Percentiles rank a stretch among this genome's conserved stretches.
Evolutionary conservation across 2,113 vertebrate genomes (phyloP).

Genomic region (Catharus minimus): DNA sequence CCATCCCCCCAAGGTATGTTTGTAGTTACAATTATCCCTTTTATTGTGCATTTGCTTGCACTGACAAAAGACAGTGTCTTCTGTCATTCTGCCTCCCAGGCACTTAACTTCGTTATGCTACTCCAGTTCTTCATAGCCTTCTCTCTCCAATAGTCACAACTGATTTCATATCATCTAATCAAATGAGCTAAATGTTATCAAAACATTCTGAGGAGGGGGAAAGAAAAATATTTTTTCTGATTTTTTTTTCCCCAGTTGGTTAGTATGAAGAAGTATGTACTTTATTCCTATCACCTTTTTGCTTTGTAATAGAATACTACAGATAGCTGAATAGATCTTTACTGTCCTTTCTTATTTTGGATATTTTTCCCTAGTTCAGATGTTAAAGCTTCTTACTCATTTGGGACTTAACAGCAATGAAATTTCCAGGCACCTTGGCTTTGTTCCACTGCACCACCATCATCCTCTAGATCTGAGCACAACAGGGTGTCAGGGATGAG

Average conservation of each 20-base stretch:
- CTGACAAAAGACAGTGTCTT: neutral
- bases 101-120: neutral
- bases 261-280: neutral
- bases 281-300: neutral
- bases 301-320: neutral
- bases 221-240: neutral
- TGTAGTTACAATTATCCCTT: neutral
- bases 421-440: neutral
- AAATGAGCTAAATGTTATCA: neutral
- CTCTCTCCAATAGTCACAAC: neutral
- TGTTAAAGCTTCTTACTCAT: neutral
- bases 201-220: neutral
- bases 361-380: neutral
- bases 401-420: neutral
- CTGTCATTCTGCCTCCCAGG: neutral
- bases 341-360: neutral
- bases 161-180: neutral
- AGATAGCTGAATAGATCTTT: neutral
- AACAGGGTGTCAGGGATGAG: neutral
- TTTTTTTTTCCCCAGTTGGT: neutral
- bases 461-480: neutral
- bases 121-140: neutral
- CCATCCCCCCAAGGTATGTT: neutral
- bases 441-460: neutral
- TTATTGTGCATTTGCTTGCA: neutral